Percentiles rank a stretch among this genome's conserved stretches.
phyloP scores from a whole-genome alignment of 2,888 invertebrate genomes.

The Thymelicus lineola region DNA sequence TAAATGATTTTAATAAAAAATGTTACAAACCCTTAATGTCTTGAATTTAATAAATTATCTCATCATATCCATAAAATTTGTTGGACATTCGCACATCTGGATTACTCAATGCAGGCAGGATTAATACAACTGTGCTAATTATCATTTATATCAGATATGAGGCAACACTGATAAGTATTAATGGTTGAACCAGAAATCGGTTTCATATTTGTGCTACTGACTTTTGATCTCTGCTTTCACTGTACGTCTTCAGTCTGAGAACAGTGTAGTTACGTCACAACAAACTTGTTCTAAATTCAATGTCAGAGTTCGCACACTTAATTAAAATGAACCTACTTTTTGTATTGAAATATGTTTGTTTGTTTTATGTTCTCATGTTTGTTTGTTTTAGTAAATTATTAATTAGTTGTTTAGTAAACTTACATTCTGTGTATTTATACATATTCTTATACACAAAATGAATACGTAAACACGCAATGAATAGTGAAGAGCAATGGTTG shows the following conservation, averaged over 20 bases:
- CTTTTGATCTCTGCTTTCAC: slow-evolving; percentile 80
- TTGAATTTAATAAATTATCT: neutral
- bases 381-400: neutral
- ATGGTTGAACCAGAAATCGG: slow-evolving; percentile 49
- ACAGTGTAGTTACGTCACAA: slow-evolving; percentile 50
- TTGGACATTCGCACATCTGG: slow-evolving; percentile 7
- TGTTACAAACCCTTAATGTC: too few species aligned
- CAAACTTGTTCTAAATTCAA: slow-evolving; percentile 37
- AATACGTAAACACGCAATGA: too few species aligned
- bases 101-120: slow-evolving; percentile 27
- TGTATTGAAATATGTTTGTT: neutral
- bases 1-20: too few species aligned
- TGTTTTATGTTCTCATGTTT: neutral
- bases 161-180: slow-evolving; percentile 62
- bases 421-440: too few species aligned
- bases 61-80: neutral
- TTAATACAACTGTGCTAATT: slow-evolving; percentile 26
- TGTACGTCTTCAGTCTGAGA: slow-evolving; percentile 53
- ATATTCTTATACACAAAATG: too few species aligned
- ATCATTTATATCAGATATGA: slow-evolving; percentile 42
- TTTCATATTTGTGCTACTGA: slow-evolving; percentile 56
- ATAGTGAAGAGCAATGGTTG: too few species aligned
- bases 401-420: neutral
- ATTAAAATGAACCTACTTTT: slow-evolving; percentile 22
- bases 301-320: slow-evolving; percentile 37